A percentile compares a stretch with the other conserved stretches of the same genome.
Evolutionary conservation across 2,113 vertebrate species (phyloP).

Genomic region (Taurulus bubalis): DNA sequence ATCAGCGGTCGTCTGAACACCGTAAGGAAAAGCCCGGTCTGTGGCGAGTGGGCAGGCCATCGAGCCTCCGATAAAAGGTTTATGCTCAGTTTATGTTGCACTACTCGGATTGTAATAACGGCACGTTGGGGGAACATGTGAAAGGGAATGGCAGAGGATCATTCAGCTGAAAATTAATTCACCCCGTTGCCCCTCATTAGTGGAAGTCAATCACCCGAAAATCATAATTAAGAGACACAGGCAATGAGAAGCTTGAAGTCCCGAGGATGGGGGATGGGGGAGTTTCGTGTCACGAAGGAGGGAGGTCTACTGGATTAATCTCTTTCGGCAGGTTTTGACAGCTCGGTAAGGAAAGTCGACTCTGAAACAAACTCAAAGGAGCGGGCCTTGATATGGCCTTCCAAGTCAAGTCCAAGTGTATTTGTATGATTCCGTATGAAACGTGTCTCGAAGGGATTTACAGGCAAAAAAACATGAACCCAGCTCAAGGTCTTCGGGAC

Average conservation of each 20-base stretch:
- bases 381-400: slow-evolving; percentile 26
- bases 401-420: slow-evolving; percentile 21
- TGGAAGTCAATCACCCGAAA: slow-evolving; percentile 30
- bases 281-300: slow-evolving; percentile 16
- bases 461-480: slow-evolving; percentile 11
- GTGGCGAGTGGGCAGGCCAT: background rate
- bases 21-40: background rate
- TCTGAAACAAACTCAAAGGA: slow-evolving; percentile 37
- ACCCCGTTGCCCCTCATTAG: slow-evolving; percentile 35
- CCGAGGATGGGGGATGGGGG: slow-evolving; percentile 19
- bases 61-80: background rate
- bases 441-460: slow-evolving; percentile 24
- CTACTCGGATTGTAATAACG: background rate
- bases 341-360: slow-evolving; percentile 19
- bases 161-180: slow-evolving; percentile 19
- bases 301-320: slow-evolving; percentile 27
- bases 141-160: slow-evolving; percentile 8
- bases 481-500: background rate
- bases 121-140: background rate
- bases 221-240: slow-evolving; percentile 7
- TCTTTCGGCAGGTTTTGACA: slow-evolving; percentile 38
- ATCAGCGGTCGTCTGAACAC: background rate
- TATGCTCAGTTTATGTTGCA: background rate
- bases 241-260: slow-evolving; percentile 26
- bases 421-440: slow-evolving; percentile 24